phyloP scores from a whole-genome alignment of 2,888 invertebrate species.

The Yponomeuta plumbellus region DNA sequence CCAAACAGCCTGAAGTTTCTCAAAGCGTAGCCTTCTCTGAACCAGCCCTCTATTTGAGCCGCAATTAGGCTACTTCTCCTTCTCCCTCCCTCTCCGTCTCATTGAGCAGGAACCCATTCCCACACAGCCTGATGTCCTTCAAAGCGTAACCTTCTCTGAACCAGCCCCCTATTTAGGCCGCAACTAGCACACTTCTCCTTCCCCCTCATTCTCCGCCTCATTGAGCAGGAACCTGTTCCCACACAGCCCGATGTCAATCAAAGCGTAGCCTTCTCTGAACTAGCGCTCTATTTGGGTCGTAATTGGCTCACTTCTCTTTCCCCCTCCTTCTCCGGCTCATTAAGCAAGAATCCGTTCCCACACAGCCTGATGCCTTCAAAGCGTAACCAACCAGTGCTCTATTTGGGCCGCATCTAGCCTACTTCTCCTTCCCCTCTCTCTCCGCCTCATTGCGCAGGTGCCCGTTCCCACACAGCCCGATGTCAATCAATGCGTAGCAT shows the following conservation, averaged over 20 bases:
- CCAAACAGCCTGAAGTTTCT: no score
- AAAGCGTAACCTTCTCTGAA: constrained; percentile 27
- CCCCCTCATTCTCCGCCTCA: constrained; percentile 35
- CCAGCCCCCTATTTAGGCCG: no score
- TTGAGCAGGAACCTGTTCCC: constrained; percentile 52
- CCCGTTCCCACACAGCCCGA: constrained; percentile 49
- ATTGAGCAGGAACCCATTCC: constrained; percentile 49
- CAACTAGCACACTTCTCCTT: background rate
- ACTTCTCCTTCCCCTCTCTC: constrained; percentile 19
- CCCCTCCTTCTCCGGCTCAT: constrained; percentile 38
- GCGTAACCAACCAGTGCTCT: no score
- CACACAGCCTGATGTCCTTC: constrained; percentile 50
- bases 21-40: no score
- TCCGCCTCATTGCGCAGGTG: constrained; percentile 51
- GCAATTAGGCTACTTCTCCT: background rate
- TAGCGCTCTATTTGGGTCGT: no score
- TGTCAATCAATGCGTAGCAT: constrained; percentile 36
- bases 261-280: constrained; percentile 22
- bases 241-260: constrained; percentile 49
- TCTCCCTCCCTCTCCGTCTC: constrained; percentile 34
- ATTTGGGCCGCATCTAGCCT: background rate
- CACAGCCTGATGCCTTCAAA: constrained; percentile 49
- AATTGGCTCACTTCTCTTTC: background rate
- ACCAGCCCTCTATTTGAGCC: no score
- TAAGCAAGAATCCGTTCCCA: constrained; percentile 51